A percentile compares a stretch with the other conserved stretches of the same genome.
These are phyloP conservation scores for Mesorhabditis belari DNA, from an alignment of 2,888 invertebrate species.

Conservation along the genomic window DNA sequence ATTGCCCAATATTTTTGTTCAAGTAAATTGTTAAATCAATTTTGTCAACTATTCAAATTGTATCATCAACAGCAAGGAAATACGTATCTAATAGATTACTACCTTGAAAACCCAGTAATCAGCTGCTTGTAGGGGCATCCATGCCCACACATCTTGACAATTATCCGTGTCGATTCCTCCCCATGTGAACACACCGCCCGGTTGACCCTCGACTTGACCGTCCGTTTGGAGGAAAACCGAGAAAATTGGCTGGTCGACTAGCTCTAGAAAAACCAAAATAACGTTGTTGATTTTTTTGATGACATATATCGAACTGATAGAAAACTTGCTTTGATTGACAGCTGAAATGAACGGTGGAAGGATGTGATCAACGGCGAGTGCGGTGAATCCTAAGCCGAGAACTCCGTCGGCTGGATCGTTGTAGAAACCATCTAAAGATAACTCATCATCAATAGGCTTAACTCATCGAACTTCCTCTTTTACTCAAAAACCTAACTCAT, in stretches of 20 bases:
- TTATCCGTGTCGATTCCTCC: slow-evolving; percentile 10
- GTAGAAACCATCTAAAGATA: neutral
- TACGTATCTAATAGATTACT: no score
- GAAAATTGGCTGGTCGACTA: slow-evolving; percentile 10
- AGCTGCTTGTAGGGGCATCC: slow-evolving; percentile 6
- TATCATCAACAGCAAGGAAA: no score
- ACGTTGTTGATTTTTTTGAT: no score
- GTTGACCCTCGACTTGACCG: slow-evolving; percentile 3
- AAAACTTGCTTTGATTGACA: slow-evolving; percentile 64
- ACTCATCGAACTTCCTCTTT: no score
- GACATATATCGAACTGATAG: no score
- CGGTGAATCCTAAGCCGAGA: slow-evolving; percentile 12
- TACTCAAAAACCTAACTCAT: no score
- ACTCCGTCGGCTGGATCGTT: slow-evolving; percentile 13
- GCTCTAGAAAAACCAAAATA: neutral
- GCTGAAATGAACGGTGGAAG: slow-evolving; percentile 84
- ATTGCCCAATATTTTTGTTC: no score
- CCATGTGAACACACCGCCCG: slow-evolving; percentile 7
- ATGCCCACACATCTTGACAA: slow-evolving; percentile 7
- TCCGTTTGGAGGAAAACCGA: slow-evolving; percentile 7
- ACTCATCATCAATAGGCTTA: slow-evolving; percentile 1
- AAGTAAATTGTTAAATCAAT: no score
- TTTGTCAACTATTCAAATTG: no score
- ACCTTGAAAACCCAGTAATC: slow-evolving; percentile 9
- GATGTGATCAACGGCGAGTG: slow-evolving; percentile 59